Base-by-base conservation (phyloP, 2,113 vertebrate species). In the Misgurnus anguillicaudatus region DNA sequence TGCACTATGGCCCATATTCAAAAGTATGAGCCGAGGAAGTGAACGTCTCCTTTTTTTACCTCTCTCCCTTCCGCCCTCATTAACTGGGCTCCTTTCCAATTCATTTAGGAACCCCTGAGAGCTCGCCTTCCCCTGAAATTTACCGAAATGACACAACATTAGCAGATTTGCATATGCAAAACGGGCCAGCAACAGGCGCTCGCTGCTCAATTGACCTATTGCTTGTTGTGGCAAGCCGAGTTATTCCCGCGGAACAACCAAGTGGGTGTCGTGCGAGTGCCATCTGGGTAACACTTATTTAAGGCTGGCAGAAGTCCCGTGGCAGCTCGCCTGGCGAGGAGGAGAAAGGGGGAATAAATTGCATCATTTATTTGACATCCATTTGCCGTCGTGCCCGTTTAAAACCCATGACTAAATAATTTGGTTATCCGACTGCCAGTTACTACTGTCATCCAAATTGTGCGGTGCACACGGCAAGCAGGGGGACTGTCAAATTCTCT, bases 361-460 rank as follows among this genome's bases (percentile, higher is more conserved):
- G 95, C 95, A 97, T 96, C 94, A 96, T 97, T 98, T 97, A 96
- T 94, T 95, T 95, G 95, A 96, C 95, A 95, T 95, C 93, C 94
- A 94, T 94, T 96, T 93, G 93, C 94, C 93, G 88, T 82, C 92
- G 94, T 88, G 92, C 92, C 94, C 90, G 93, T 96, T 96, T 95
- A 97, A 96, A 95, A 95, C 91, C 93, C 93, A 95, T 94, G 95
- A 96, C 95, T 94, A 94, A 94, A 95, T 95, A 93, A 96, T 95
- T 95, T 95, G 92, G 90, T 93, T 95, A 94, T 94, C 89, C 91
- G 89, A 90, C 92, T 93, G 92, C 94, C 93, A 95, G 93, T 90
- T 94, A 93, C 90, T 90, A 91, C 90, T 89, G 91, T 93, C 92
- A 92, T 94, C 94, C 93, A 96, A 92, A 91, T 89, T 86, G 80